Conservation (phyloP, 2,797 vertebrate species). For the Pelochelys cantorii region DNA sequence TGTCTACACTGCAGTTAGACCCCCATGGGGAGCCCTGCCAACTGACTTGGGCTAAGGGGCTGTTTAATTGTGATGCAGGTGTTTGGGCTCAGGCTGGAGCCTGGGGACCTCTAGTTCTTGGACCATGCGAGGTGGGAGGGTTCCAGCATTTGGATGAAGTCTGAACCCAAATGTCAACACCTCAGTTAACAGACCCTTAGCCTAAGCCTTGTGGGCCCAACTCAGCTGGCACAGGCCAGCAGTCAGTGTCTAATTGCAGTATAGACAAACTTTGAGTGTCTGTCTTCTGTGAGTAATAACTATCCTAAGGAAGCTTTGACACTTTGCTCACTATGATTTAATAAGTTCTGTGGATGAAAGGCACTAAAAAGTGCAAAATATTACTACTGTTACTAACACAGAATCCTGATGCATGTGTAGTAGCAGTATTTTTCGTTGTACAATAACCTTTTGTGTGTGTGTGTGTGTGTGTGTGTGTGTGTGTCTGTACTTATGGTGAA, state of each 20-base stretch:
- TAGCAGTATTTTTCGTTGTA: neutral
- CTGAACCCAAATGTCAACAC: neutral
- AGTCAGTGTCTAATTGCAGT: neutral
- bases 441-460: too few species aligned
- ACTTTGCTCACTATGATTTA: neutral
- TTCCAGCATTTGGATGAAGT: neutral
- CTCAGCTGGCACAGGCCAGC: neutral
- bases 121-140: neutral
- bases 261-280: neutral
- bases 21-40: neutral
- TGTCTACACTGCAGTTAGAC: neutral
- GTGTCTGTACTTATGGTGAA: neutral
- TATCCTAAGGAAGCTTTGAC: neutral
- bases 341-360: neutral
- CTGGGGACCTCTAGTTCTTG: neutral
- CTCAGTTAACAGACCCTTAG: neutral
- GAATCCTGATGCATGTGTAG: neutral
- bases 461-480: too few species aligned
- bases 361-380: neutral
- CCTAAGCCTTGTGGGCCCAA: too few species aligned
- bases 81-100: neutral
- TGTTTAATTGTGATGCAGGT: neutral
- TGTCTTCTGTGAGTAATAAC: neutral
- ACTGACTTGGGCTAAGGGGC: neutral
- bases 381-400: neutral